Base-by-base conservation (phyloP, 2,113 vertebrate genomes). In the Ptilorrhoa leucosticta region DNA sequence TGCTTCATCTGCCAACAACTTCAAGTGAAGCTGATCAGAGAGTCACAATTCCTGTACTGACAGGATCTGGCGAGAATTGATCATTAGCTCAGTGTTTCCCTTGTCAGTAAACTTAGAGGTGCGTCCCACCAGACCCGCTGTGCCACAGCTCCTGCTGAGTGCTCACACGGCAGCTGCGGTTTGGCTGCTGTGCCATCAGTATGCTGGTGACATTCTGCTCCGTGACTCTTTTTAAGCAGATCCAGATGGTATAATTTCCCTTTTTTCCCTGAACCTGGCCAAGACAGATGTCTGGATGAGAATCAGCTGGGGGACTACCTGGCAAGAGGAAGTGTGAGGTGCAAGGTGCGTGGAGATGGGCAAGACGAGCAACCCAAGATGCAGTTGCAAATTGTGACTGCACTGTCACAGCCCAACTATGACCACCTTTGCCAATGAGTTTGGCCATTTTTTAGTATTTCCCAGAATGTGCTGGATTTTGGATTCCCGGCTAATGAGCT, bases 1-100 rank as follows among this genome's bases (percentile, higher is more conserved):
- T 63, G 10, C 28, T 88, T 91, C 35, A 27, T 80, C 54, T 70
- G 58, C 70, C 93, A 85, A 21, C 30, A 76, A 13, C 35, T 87
- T 77, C 5, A 7, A 69, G 66, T 9, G 12, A 85, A 64, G 75
- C 45, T 73, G 72, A 94, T 71, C 77, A 56, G 91, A 96, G 61
- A 30, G 58, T 77, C 27, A 21, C 13, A 51, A 27, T 58, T 75
- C 63, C 63, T 91, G 50, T 58, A 9, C 27, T 83, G 82, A 90
- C 35, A 83, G 58, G 21, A 51, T 88, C 87, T 96, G 94, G 89
- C 93, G 94, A 66, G 68, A 70, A 47, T 7, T 51, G 39, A 77
- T 94, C 77, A 87, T 93, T 96, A 95, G 51, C 51, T 95, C 70
- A 80, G 66, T 23, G 91, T 93, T 88, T 37, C 39, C 71, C 40